phyloP scores from a whole-genome alignment of 1,140 invertebrate species.

The Bombus sibiricus region DNA sequence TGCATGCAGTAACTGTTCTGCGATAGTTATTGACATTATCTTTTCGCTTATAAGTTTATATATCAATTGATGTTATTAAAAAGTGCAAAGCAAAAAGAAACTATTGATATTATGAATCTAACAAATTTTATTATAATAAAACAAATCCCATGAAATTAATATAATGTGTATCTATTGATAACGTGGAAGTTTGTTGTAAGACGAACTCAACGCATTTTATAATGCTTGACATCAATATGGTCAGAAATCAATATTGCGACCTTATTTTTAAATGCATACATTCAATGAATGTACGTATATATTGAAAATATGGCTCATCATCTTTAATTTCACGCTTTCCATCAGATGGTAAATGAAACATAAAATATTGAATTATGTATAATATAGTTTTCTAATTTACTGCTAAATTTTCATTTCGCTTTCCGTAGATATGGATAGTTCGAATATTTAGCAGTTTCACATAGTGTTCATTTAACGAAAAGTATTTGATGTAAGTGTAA shows the following conservation, averaged over 20 bases:
- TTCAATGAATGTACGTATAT: neutral
- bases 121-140: constrained; percentile 31
- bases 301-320: neutral
- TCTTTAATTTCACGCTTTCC: neutral
- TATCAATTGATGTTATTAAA: constrained; percentile 4
- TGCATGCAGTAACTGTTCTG: neutral
- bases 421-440: neutral
- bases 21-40: no score
- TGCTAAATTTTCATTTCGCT: neutral
- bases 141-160: neutral
- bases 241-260: neutral
- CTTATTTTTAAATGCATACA: neutral
- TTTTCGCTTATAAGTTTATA: neutral
- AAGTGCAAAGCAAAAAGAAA: neutral
- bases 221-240: neutral
- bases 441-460: neutral
- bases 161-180: constrained; percentile 10
- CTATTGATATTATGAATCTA: constrained; percentile 1
- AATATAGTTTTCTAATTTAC: neutral
- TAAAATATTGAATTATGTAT: neutral
- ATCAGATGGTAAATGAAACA: neutral
- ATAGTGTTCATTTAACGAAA: neutral
- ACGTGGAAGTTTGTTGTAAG: neutral
- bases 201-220: neutral
- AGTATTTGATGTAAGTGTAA: neutral